Base-by-base conservation (phyloP, 2,113 vertebrate genomes). In the Tragelaphus strepsiceros region DNA sequence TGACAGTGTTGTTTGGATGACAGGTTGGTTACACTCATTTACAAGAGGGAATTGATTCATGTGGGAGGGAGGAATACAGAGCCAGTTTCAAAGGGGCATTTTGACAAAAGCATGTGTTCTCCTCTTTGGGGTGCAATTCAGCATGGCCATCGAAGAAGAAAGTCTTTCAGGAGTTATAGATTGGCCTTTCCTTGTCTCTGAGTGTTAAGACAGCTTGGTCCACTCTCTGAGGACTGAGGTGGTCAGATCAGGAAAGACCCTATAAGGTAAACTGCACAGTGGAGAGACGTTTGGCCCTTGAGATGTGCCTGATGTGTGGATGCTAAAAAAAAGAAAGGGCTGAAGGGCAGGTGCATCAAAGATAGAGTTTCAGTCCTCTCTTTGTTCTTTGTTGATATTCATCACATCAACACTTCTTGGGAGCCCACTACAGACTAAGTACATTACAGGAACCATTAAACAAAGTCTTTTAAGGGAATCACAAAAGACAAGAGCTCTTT, bases 41-140 rank as follows among this genome's bases (percentile, higher is more conserved):
- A 95, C 1, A 0, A 85, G 78, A 91, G 9, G 14, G 84, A 96
- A 96, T 93, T 90, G 83, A 61, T 77, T 98, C 58, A 93, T 71
- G 51, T 46, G 59, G 35, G 71, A 28, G 74, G 39, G 43, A 51
- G 35, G 9, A 9, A 87, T 71, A 87, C 1, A 51, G 5, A 83
- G 80, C 21, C 49, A 2, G 2, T 83, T 96, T 94, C 80, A 91
- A 39, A 77, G 39, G 56, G 58, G 96, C 30, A 96, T 49, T 95
- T 87, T 86, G 64, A 54, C 7, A 56, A 83, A 91, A 32, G 21
- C 32, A 54, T 83, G 90, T 94, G 81, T 30, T 95, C 43, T 39
- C 26, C 80, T 77, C 62, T 77, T 1, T 78, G 22, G 46, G 78
- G 49, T 46, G 82, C 17, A 17, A 14, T 64, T 35, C 58, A 93